Conservation (phyloP, 2,888 invertebrate species). For the Alviniconcha strummeri region DNA sequence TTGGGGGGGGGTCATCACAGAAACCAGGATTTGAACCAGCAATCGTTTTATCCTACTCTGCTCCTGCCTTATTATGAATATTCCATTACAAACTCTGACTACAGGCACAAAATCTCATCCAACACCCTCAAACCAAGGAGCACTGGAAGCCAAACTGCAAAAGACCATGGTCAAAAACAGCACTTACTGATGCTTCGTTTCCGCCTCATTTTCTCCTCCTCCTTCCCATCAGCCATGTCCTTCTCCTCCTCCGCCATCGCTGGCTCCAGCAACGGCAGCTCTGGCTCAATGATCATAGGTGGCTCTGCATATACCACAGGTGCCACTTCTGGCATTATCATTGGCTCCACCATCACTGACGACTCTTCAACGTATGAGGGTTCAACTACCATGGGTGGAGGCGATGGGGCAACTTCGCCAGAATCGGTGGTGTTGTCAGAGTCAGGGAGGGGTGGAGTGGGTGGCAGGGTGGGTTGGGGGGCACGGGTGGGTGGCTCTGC, state of each 20-base stretch:
- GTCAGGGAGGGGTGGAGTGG: not conserved
- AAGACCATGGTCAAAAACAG: no score
- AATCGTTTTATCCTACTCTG: no score
- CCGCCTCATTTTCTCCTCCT: not conserved
- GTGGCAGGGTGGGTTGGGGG: not conserved
- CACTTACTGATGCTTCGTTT: conserved; percentile 8
- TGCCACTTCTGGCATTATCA: not conserved
- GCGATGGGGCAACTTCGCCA: not conserved
- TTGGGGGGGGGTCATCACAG: no score
- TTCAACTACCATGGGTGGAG: not conserved
- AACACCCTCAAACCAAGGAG: no score
- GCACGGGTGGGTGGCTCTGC: conserved; percentile 4
- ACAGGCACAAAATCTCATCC: no score
- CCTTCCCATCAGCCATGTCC: not conserved
- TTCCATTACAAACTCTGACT: no score
- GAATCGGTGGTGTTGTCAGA: not conserved
- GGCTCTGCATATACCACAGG: not conserved
- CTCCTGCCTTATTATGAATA: no score
- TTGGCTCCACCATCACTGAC: not conserved
- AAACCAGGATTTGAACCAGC: no score
- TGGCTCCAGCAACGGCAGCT: not conserved
- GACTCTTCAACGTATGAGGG: not conserved
- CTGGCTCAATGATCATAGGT: not conserved
- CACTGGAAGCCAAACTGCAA: no score
- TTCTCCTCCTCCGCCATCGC: not conserved